Percentiles rank a stretch among this genome's conserved stretches.
Conservation (phyloP, 2,113 vertebrate genomes). For the Amblyornis subalaris region DNA sequence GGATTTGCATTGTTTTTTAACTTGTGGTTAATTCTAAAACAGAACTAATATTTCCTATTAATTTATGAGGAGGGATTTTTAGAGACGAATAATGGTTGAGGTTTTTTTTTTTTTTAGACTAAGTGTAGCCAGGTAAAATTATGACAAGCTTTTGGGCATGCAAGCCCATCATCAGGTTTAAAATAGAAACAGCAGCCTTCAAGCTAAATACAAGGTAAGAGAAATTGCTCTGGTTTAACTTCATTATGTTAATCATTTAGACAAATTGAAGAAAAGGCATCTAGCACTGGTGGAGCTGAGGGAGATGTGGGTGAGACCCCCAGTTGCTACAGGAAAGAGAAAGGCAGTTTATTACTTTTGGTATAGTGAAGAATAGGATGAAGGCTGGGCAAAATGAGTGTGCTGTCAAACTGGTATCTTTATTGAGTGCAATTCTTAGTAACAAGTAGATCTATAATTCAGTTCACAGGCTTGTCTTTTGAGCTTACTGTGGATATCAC, state of each 20-base stretch:
- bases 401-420: neutral
- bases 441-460: neutral
- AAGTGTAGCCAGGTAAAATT: neutral
- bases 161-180: neutral
- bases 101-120: neutral
- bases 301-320: neutral
- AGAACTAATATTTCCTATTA: neutral
- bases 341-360: neutral
- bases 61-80: neutral
- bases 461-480: neutral
- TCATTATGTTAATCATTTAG: neutral
- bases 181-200: slow-evolving; percentile 13
- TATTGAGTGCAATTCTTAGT: neutral
- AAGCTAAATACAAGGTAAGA: neutral
- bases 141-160: neutral
- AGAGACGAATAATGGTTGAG: neutral
- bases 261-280: neutral
- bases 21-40: neutral
- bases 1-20: neutral
- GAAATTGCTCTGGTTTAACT: neutral
- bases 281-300: neutral
- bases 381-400: neutral
- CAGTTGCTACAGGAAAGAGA: neutral
- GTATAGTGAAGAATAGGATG: neutral
- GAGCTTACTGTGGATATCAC: neutral